phyloP scores from a whole-genome alignment of 2,797 vertebrate genomes.

The Peromyscus attwateri region DNA sequence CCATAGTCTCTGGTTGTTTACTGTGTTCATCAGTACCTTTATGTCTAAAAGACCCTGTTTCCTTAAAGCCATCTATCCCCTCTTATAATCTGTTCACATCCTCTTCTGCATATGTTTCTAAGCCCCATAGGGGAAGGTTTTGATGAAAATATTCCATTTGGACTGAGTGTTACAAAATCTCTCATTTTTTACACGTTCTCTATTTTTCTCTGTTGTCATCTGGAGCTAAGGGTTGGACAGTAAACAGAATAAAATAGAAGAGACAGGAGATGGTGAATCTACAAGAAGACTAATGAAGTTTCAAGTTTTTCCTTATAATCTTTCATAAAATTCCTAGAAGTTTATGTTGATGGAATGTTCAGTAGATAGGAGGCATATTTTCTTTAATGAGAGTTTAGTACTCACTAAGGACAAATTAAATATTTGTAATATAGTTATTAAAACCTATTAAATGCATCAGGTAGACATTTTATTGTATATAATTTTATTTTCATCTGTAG shows the following conservation, averaged over 20 bases:
- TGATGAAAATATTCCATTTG: neutral
- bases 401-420: neutral
- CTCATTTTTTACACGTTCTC: neutral
- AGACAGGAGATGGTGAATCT: neutral
- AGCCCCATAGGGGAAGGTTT: too few relatives aligned
- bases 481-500: neutral
- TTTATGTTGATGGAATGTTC: neutral
- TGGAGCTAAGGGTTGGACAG: neutral
- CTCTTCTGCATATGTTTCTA: neutral
- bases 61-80: too few relatives aligned
- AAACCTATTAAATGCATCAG: neutral
- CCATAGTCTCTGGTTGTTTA: neutral
- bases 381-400: neutral
- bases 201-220: neutral
- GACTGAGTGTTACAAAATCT: neutral
- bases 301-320: neutral
- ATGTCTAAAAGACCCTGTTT: neutral
- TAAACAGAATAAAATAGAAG: constrained; percentile 10
- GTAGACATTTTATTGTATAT: neutral
- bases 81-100: too few relatives aligned
- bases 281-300: neutral
- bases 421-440: neutral
- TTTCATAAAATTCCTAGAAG: neutral
- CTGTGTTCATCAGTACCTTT: neutral
- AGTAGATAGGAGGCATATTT: neutral